Evolutionary conservation across 2,797 vertebrate genomes (phyloP).

Genomic region (Aphelocoma californica): DNA sequence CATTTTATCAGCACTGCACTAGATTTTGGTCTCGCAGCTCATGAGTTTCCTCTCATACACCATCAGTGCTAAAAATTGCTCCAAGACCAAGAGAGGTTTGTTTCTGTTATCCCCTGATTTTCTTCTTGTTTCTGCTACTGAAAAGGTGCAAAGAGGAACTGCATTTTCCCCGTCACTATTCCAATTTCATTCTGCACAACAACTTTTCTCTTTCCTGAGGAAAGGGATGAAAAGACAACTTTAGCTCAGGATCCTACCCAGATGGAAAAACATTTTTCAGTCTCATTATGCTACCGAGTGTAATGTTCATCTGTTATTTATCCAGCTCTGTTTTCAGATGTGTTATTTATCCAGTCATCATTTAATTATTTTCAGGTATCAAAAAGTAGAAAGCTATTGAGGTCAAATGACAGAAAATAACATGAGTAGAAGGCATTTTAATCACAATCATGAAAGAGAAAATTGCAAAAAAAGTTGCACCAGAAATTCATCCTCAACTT

Average conservation of each 20-base stretch:
- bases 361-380: slow-evolving; percentile 45
- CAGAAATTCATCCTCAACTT: neutral
- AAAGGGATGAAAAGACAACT: neutral
- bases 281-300: neutral
- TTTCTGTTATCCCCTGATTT: neutral
- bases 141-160: neutral
- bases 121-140: neutral
- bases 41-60: neutral
- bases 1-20: neutral
- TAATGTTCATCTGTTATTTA: slow-evolving; percentile 17
- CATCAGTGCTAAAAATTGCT: slow-evolving; percentile 16
- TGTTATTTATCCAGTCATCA: slow-evolving; percentile 26
- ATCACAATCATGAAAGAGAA: slow-evolving; percentile 5
- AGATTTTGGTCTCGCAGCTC: neutral
- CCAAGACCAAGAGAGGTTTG: neutral
- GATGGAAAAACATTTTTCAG: neutral
- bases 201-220: neutral
- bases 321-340: neutral
- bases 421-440: slow-evolving; percentile 3
- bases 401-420: slow-evolving; percentile 36
- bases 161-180: neutral
- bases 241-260: neutral
- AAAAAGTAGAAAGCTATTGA: neutral
- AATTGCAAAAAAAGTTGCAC: neutral
- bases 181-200: neutral